Conservation (phyloP, 37 sponge, comb jelly and placozoan species). For the Chondrilla cf. caribensis region DNA sequence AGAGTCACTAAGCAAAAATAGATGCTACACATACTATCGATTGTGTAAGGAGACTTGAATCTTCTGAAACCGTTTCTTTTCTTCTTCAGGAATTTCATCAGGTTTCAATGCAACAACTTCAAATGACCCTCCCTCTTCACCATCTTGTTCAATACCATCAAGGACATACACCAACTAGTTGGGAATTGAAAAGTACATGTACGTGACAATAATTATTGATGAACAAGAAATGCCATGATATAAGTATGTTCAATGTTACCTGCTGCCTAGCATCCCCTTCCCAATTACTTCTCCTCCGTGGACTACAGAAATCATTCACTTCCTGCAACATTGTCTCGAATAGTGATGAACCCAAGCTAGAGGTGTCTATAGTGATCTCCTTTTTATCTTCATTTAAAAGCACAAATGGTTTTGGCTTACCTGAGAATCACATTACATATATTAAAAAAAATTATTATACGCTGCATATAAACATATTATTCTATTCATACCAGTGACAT, state of each 20-base stretch:
- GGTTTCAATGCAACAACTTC: slow-evolving; percentile 61
- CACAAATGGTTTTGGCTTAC: not conserved
- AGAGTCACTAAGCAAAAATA: too few relatives aligned
- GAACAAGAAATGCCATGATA: not conserved
- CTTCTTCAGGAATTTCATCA: slow-evolving; percentile 51
- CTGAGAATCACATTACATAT: not conserved
- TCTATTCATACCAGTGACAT: too few relatives aligned
- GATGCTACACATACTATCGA: slow-evolving; percentile 50
- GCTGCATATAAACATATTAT: too few relatives aligned
- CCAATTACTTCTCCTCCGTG: slow-evolving; percentile 12
- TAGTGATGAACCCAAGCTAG: slow-evolving; percentile 72
- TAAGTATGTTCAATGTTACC: too few relatives aligned
- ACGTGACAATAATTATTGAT: not conserved
- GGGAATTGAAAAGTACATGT: not conserved
- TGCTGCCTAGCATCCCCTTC: not conserved
- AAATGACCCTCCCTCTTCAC: slow-evolving; percentile 64
- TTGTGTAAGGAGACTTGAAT: slow-evolving; percentile 64
- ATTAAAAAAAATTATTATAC: slow-evolving; percentile 1
- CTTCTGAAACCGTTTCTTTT: slow-evolving; percentile 37
- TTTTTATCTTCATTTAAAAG: not conserved
- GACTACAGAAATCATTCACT: slow-evolving; percentile 74
- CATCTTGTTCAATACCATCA: slow-evolving; percentile 36
- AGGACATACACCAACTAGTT: slow-evolving; percentile 63
- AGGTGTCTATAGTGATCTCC: slow-evolving; percentile 34
- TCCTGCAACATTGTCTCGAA: slow-evolving; percentile 83